Evolutionary conservation across 2,888 invertebrate genomes (phyloP).

Genomic region (Dasysyrphus tricinctus): DNA sequence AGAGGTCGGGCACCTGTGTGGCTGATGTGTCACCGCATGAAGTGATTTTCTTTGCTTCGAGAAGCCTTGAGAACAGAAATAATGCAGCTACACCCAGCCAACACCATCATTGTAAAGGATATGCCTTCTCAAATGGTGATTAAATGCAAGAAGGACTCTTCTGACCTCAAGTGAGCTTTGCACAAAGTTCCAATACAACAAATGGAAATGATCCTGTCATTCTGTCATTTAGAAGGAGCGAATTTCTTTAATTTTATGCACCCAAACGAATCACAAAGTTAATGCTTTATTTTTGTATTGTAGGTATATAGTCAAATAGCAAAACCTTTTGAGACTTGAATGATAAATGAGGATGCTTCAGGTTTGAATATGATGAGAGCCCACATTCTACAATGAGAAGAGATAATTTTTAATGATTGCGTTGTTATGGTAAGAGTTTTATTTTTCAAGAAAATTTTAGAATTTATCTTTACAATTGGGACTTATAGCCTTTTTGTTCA

Average conservation of each 20-base stretch:
- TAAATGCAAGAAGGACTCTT: slow-evolving; percentile 63
- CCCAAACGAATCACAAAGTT: slow-evolving; percentile 57
- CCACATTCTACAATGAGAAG: slow-evolving; percentile 1
- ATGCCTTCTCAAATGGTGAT: slow-evolving; percentile 65
- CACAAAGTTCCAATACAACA: slow-evolving; percentile 44
- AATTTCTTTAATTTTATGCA: slow-evolving; percentile 63
- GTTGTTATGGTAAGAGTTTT: no score
- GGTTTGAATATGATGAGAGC: slow-evolving; percentile 7
- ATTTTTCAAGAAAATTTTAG: no score
- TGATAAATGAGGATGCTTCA: slow-evolving; percentile 16
- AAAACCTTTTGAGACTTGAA: slow-evolving; percentile 28
- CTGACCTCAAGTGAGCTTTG: slow-evolving; percentile 56
- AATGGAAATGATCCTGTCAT: slow-evolving; percentile 41
- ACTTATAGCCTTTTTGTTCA: no score
- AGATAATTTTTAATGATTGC: slow-evolving; percentile 3
- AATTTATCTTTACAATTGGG: no score
- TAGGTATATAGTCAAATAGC: slow-evolving; percentile 31
- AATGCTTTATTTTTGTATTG: slow-evolving; percentile 44
- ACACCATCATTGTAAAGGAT: slow-evolving; percentile 28
- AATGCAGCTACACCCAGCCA: slow-evolving; percentile 14
- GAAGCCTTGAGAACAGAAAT: slow-evolving; percentile 46
- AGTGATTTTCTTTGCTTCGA: slow-evolving; percentile 66
- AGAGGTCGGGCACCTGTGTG: slow-evolving; percentile 61
- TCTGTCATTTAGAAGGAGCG: not conserved
- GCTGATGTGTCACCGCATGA: slow-evolving; percentile 43